Evolutionary conservation across 2,113 vertebrate species (phyloP), one percentile per base, ranked within the genome.

Genomic region (Mastomys coucha): DNA sequence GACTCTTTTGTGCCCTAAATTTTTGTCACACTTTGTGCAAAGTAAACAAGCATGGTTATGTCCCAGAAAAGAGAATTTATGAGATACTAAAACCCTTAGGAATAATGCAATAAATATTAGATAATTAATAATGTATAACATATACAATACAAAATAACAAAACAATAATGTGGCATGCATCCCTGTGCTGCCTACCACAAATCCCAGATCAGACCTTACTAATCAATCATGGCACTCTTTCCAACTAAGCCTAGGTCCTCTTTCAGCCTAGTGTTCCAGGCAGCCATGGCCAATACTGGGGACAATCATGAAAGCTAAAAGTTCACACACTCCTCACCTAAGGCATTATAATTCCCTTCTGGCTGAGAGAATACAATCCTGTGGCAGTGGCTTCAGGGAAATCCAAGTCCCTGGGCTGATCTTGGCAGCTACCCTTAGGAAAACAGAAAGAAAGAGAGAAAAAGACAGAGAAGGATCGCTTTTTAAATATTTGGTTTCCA

Each of bases 401-500:
- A 94, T 96, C 67, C 78, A 86, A 95, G 91, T 93, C 91, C 95
- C 93, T 94, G 91, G 88, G 94, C 95, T 39, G 9, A 97, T 96
- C 82, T 97, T 98, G 97, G 97, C 96, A 96, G 87, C 93, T 88
- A 39, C 91, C 58, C 72, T 95, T 82, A n/a, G 67, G 86, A 95
- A 82, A 95, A 92, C n/a, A 88, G 86, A 88, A 76, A 69, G 10
- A 42, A 77, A 78, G 51, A 65, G 63, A 77, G n/a, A 58, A 49
- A 86, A 85, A 90, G 53, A 89, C 10, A 13, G 88, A 95, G 89
- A 94, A 97, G 88, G 95, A 96, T 95, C 92, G 90, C 95, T 97
- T 97, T 93, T 97, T 92, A 97, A 97, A 97, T 97, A 97, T 98
- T 97, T 98, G 95, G 88, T 97, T 94, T 97, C 95, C 93, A 98